phyloP scores from a whole-genome alignment of 2,888 invertebrate genomes.

The Erebia ligea region DNA sequence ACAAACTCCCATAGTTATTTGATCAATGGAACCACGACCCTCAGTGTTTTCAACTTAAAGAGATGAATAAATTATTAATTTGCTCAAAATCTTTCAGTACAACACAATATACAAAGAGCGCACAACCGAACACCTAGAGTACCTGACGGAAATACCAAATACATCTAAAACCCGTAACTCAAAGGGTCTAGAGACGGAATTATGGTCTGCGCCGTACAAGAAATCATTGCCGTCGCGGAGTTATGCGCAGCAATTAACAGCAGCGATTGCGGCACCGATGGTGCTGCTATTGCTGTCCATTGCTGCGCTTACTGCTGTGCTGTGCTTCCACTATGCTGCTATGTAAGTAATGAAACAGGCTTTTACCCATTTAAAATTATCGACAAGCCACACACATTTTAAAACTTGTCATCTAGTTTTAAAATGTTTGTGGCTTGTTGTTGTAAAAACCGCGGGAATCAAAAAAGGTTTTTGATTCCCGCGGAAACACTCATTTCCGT shows the following conservation, averaged over 20 bases:
- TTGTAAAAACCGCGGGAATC: too few relatives aligned
- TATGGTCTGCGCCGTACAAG: constrained; percentile 85
- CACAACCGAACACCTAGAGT: constrained; percentile 63
- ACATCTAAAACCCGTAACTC: constrained; percentile 46
- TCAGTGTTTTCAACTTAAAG: background rate
- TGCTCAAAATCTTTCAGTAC: constrained; percentile 54
- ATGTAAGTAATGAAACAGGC: constrained; percentile 83
- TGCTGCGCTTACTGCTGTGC: constrained; percentile 86
- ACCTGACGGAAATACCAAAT: constrained; percentile 59
- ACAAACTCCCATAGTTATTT: too few relatives aligned
- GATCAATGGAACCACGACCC: too few relatives aligned
- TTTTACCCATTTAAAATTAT: too few relatives aligned
- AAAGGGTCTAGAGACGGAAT: constrained; percentile 48
- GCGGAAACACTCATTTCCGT: too few relatives aligned
- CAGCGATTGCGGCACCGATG: constrained; percentile 88
- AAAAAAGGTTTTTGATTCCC: too few relatives aligned
- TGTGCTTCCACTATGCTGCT: constrained; percentile 90
- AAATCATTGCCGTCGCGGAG: constrained; percentile 86
- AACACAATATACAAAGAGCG: constrained; percentile 70
- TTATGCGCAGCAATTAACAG: constrained; percentile 86
- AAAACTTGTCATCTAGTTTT: too few relatives aligned
- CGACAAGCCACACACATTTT: too few relatives aligned
- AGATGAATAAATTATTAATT: background rate
- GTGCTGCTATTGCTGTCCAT: constrained; percentile 86
- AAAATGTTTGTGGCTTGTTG: too few relatives aligned